These are phyloP conservation scores for Cliona cf. orientalis DNA, from an alignment of 37 sponge, comb jelly and placozoan genomes.

Conservation along the genomic window DNA sequence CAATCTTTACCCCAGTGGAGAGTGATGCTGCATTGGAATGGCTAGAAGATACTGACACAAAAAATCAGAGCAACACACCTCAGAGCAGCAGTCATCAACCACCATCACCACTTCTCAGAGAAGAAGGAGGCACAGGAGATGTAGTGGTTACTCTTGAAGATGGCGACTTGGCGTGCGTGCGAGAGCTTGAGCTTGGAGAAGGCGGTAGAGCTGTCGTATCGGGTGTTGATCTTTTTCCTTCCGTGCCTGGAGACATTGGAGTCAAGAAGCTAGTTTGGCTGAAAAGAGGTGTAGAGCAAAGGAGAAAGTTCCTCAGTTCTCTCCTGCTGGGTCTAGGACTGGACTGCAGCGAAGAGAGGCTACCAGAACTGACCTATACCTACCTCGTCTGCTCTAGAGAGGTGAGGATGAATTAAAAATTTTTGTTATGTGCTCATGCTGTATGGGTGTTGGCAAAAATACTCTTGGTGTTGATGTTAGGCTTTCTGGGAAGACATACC, in stretches of 20 bases:
- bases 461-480: no score
- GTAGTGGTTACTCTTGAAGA: no score
- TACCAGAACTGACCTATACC: constrained; percentile 24
- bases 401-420: no score
- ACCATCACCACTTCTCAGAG: no score
- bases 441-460: no score
- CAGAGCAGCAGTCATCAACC: not conserved
- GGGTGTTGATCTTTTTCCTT: constrained; percentile 43
- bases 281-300: constrained; percentile 15
- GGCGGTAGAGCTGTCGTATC: constrained; percentile 41
- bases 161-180: not conserved
- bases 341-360: constrained; percentile 29
- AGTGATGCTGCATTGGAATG: not conserved
- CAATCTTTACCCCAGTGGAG: constrained; percentile 5
- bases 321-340: constrained; percentile 32
- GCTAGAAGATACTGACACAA: not conserved
- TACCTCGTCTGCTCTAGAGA: constrained; percentile 40
- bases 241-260: not conserved
- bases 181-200: not conserved
- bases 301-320: not conserved
- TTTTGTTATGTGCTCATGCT: no score
- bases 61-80: no score
- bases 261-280: constrained; percentile 3
- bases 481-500: no score
- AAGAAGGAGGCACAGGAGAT: no score